These are phyloP conservation scores for Alectoris magna DNA, from an alignment of 2,797 vertebrate genomes.

Conservation along the genomic window DNA sequence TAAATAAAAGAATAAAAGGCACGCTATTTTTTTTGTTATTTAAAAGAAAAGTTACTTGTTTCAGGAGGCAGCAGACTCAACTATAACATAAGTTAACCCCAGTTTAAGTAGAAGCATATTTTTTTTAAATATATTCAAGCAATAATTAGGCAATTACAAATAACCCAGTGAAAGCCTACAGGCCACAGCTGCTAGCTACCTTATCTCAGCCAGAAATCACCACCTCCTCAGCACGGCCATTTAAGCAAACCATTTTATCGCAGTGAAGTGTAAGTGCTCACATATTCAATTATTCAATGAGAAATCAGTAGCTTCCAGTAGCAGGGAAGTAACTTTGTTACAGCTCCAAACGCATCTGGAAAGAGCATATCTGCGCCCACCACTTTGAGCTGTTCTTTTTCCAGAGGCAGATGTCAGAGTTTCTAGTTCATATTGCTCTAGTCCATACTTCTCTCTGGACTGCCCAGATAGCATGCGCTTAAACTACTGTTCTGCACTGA, in stretches of 20 bases:
- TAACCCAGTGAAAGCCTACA: conserved; percentile 10
- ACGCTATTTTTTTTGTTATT: not conserved
- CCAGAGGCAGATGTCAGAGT: not conserved
- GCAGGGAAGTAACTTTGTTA: not conserved
- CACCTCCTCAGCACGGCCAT: not conserved
- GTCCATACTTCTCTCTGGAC: not conserved
- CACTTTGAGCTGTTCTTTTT: not conserved
- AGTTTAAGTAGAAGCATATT: not conserved
- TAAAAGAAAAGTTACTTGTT: not conserved
- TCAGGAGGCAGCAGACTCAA: not conserved
- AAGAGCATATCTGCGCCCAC: not conserved
- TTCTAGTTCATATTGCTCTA: not conserved
- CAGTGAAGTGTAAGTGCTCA: not conserved
- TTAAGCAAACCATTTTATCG: conserved; percentile 25
- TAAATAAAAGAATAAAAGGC: not conserved
- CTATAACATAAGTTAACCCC: not conserved
- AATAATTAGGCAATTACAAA: conserved; percentile 22
- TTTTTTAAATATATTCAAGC: conserved; percentile 27
- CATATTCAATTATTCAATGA: not conserved
- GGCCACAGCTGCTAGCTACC: conserved; percentile 38
- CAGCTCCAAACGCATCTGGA: conserved; percentile 12
- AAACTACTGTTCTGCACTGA: conserved; percentile 36
- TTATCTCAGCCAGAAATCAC: not conserved
- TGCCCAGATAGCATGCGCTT: not conserved
- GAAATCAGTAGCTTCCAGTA: conserved; percentile 15